phyloP scores from a whole-genome alignment of 2,888 invertebrate genomes.

The Tenthredo scrophulariae region DNA sequence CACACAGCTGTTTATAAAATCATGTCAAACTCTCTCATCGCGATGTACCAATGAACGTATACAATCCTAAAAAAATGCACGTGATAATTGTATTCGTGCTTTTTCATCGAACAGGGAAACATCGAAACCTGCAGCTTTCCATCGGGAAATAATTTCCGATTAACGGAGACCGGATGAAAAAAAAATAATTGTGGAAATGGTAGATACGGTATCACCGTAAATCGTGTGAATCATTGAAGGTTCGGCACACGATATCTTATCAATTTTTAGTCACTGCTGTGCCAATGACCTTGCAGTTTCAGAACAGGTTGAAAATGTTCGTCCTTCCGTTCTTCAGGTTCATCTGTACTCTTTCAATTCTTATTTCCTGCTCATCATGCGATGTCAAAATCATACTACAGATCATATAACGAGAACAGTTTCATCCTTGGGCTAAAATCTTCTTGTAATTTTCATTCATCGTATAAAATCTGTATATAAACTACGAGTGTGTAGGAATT shows the following conservation, averaged over 20 bases:
- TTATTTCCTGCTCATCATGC: not conserved
- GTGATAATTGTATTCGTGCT: too few relatives aligned
- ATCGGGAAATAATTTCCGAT: too few relatives aligned
- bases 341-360: not conserved
- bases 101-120: too few relatives aligned
- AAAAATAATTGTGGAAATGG: too few relatives aligned
- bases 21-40: not conserved
- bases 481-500: not conserved
- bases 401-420: not conserved
- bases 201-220: too few relatives aligned
- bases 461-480: not conserved
- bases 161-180: too few relatives aligned
- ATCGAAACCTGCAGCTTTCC: too few relatives aligned
- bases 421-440: not conserved
- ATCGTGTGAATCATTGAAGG: slow-evolving; percentile 6
- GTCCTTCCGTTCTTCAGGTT: not conserved
- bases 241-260: not conserved
- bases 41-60: not conserved
- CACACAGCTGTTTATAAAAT: not conserved
- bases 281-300: not conserved
- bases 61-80: not conserved
- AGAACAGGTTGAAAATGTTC: not conserved
- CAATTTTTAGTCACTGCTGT: not conserved
- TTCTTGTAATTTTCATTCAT: not conserved
- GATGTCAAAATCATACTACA: not conserved